Evolutionary conservation across 2,888 invertebrate genomes (phyloP).

Genomic region (Lasiommata megera): DNA sequence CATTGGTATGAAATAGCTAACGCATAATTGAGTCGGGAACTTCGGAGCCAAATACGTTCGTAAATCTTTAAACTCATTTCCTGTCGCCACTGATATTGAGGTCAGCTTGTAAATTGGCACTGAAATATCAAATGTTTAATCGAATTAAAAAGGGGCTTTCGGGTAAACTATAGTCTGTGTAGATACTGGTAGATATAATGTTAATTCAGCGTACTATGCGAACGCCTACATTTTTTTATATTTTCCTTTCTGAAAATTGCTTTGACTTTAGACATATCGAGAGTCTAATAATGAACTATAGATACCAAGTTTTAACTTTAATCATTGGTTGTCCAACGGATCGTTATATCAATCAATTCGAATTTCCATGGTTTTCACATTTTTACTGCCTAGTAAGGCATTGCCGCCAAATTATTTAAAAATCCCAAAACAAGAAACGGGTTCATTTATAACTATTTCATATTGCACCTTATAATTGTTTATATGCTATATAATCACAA

Average conservation of each 20-base stretch:
- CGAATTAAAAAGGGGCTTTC: not conserved
- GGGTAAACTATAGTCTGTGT: not conserved
- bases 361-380: too few relatives aligned
- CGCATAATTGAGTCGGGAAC: conserved; percentile 37
- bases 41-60: conserved; percentile 52
- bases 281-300: not conserved
- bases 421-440: too few relatives aligned
- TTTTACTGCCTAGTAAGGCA: too few relatives aligned
- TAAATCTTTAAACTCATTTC: conserved; percentile 39
- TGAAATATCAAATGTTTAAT: not conserved
- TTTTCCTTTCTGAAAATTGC: not conserved
- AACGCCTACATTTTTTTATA: not conserved
- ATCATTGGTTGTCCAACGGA: too few relatives aligned
- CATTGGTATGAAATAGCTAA: conserved; percentile 46
- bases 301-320: too few relatives aligned
- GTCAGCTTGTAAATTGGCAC: not conserved
- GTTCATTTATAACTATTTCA: too few relatives aligned
- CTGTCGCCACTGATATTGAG: conserved; percentile 10
- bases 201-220: not conserved
- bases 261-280: not conserved
- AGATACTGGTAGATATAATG: not conserved
- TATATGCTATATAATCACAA: too few relatives aligned
- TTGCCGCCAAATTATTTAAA: too few relatives aligned
- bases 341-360: too few relatives aligned
- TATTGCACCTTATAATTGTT: too few relatives aligned